Percentiles rank a stretch among this genome's conserved stretches.
Conservation (phyloP, 2,888 invertebrate species). For the Cremastinae sp. region DNA sequence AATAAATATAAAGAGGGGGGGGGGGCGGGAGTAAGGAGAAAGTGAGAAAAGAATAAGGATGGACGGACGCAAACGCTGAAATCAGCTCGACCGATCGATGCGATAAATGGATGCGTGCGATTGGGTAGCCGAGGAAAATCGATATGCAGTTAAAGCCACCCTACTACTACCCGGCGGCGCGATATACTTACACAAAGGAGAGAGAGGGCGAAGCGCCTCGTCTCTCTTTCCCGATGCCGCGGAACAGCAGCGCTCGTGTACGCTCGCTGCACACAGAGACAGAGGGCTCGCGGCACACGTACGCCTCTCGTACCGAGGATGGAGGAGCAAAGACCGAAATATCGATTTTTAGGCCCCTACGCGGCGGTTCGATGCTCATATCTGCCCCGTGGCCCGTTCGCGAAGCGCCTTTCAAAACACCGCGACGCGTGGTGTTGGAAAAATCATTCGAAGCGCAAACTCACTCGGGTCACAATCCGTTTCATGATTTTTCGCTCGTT, state of each 20-base stretch:
- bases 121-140: constrained; percentile 82
- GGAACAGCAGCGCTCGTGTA: constrained; percentile 15
- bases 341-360: constrained; percentile 88
- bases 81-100: constrained; percentile 84
- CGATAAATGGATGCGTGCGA: constrained; percentile 89
- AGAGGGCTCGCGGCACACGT: constrained; percentile 55
- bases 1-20: neutral
- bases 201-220: too few relatives aligned
- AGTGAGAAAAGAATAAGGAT: constrained; percentile 39
- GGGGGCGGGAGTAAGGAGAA: neutral
- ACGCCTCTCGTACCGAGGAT: constrained; percentile 81
- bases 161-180: too few relatives aligned
- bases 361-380: constrained; percentile 81
- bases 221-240: neutral
- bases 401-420: constrained; percentile 77
- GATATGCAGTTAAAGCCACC: constrained; percentile 71
- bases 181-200: too few relatives aligned
- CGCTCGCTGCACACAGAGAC: neutral
- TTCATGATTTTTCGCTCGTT: neutral
- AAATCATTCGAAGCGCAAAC: neutral
- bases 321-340: constrained; percentile 85
- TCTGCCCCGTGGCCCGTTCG: constrained; percentile 75
- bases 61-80: constrained; percentile 76
- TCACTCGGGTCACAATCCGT: too few relatives aligned
- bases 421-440: constrained; percentile 65